Percentiles rank a stretch among this genome's conserved stretches.
Evolutionary conservation across 2,888 invertebrate species (phyloP).

Genomic region (Endomychus coccineus): DNA sequence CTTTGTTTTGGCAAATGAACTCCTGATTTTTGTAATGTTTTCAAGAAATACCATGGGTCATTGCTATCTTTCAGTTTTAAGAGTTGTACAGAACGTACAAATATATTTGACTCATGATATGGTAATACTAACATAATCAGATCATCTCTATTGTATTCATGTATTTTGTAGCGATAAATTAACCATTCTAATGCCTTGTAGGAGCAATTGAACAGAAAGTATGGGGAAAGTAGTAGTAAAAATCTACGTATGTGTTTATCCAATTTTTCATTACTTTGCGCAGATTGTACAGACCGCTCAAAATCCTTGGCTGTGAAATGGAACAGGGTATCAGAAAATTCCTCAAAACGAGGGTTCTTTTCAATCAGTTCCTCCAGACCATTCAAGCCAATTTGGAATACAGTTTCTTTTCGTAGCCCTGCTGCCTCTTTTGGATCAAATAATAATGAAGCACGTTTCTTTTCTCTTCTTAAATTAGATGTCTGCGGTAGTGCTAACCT

Average conservation of each 20-base stretch:
- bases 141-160: slow-evolving; percentile 78
- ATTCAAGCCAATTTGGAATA: slow-evolving; percentile 78
- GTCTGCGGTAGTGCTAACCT: slow-evolving; percentile 72
- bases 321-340: slow-evolving; percentile 72
- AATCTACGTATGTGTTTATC: slow-evolving; percentile 72
- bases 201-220: slow-evolving; percentile 73
- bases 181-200: slow-evolving; percentile 96
- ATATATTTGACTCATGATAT: slow-evolving; percentile 88
- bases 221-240: slow-evolving; percentile 76
- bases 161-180: slow-evolving; percentile 79
- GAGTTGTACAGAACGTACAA: slow-evolving; percentile 73
- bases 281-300: slow-evolving; percentile 70
- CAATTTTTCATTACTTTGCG: slow-evolving; percentile 67
- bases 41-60: slow-evolving; percentile 73
- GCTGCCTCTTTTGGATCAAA: slow-evolving; percentile 90
- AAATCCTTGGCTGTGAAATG: slow-evolving; percentile 67
- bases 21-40: slow-evolving; percentile 65
- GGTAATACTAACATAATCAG: slow-evolving; percentile 78
- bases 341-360: slow-evolving; percentile 63
- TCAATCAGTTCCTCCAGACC: slow-evolving; percentile 78
- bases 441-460: slow-evolving; percentile 71
- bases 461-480: slow-evolving; percentile 55
- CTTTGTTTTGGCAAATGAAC: slow-evolving; percentile 63
- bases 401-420: slow-evolving; percentile 71
- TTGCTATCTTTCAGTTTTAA: slow-evolving; percentile 53